These are phyloP conservation scores for Falco columbarius DNA, from an alignment of 2,797 vertebrate species.

Conservation along the genomic window DNA sequence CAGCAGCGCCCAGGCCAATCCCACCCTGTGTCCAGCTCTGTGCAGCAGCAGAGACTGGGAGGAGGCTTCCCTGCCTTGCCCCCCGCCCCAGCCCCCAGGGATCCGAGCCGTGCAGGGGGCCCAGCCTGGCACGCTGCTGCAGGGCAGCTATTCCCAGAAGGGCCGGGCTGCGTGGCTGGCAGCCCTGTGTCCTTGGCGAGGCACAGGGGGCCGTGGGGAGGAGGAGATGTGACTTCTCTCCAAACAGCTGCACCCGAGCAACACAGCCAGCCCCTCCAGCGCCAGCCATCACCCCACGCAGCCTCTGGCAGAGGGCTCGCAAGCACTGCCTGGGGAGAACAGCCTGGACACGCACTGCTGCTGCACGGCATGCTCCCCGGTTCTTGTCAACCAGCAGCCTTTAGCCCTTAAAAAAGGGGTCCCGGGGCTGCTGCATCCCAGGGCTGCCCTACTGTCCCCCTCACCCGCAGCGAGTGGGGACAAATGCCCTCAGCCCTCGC, in stretches of 20 bases:
- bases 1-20: neutral
- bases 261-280: neutral
- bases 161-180: rapidly evolving
- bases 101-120: rapidly evolving
- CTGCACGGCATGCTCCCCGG: rapidly evolving
- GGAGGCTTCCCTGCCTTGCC: rapidly evolving
- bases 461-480: rapidly evolving
- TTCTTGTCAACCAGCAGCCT: neutral
- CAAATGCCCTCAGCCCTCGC: rapidly evolving
- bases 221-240: neutral
- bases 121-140: rapidly evolving
- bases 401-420: neutral
- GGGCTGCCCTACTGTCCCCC: rapidly evolving
- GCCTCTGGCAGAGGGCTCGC: neutral
- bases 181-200: neutral
- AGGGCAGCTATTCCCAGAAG: neutral
- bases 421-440: neutral
- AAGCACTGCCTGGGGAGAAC: rapidly evolving
- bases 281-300: rapidly evolving
- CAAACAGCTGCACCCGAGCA: neutral
- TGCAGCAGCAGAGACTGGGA: rapidly evolving
- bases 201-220: rapidly evolving
- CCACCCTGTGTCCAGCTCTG: neutral
- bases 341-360: rapidly evolving
- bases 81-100: rapidly evolving